These are phyloP conservation scores for Brachystomella parvula DNA, from an alignment of 1,140 invertebrate genomes.

Conservation along the genomic window DNA sequence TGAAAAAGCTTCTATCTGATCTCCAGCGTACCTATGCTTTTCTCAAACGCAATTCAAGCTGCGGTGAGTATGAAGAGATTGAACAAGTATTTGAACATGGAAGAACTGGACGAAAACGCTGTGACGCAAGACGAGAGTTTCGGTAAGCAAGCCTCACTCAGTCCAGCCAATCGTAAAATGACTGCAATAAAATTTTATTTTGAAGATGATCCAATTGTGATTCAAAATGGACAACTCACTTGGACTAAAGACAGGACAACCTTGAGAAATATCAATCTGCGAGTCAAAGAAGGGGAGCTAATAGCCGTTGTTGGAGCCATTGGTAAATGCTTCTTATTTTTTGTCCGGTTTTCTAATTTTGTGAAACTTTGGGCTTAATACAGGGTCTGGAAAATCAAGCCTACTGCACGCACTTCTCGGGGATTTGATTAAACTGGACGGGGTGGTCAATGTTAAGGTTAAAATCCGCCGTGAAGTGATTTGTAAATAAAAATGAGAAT, in stretches of 20 bases:
- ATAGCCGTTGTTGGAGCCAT: slow-evolving; percentile 49
- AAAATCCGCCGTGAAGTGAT: not conserved
- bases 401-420: slow-evolving; percentile 48
- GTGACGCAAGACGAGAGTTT: slow-evolving; percentile 32
- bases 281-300: slow-evolving; percentile 39
- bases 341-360: too few species aligned
- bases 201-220: slow-evolving; percentile 9
- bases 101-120: slow-evolving; percentile 40
- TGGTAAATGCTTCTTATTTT: too few species aligned
- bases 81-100: slow-evolving; percentile 41
- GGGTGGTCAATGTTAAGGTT: slow-evolving; percentile 56
- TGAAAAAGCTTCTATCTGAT: slow-evolving; percentile 4
- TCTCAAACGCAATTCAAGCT: slow-evolving; percentile 38
- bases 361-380: too few species aligned
- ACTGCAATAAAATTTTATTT: slow-evolving; percentile 44
- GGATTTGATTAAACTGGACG: slow-evolving; percentile 41
- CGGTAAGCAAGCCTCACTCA: slow-evolving; percentile 62
- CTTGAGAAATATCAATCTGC: slow-evolving; percentile 45
- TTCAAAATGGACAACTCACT: not conserved
- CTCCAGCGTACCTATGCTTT: slow-evolving; percentile 46
- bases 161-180: not conserved
- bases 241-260: slow-evolving; percentile 46
- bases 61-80: slow-evolving; percentile 42
- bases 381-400: slow-evolving; percentile 45
- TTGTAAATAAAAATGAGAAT: too few species aligned